Evolutionary conservation across 2,797 vertebrate species (phyloP).

Genomic region (Lithobates pipiens): DNA sequence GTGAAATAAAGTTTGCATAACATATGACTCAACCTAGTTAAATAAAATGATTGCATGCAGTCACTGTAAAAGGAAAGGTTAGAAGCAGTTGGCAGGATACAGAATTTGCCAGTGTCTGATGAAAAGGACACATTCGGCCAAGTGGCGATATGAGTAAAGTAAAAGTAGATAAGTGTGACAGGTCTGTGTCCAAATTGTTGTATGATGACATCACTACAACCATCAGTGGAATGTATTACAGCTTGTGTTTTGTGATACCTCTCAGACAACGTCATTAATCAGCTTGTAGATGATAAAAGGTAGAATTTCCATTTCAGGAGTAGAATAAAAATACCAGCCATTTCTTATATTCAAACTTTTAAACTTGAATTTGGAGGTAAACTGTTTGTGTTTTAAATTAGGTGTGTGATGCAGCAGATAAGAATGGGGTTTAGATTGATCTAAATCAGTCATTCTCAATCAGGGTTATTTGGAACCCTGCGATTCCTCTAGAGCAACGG

Average conservation of each 20-base stretch:
- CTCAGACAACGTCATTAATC: not conserved
- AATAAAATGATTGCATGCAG: slow-evolving; percentile 4
- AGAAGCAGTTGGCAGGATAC: not conserved
- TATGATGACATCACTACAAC: slow-evolving; percentile 27
- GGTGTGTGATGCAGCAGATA: not conserved
- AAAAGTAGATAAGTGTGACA: slow-evolving; percentile 28
- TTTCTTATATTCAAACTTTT: not conserved
- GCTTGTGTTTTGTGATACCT: not conserved
- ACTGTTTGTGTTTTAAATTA: not conserved
- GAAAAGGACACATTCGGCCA: slow-evolving; percentile 16
- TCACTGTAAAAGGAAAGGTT: slow-evolving; percentile 34
- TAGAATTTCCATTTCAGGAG: not conserved
- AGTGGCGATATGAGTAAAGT: slow-evolving; percentile 30
- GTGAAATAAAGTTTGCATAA: slow-evolving; percentile 1
- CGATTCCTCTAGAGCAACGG: too few relatives aligned
- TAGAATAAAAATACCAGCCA: not conserved
- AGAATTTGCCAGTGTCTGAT: slow-evolving; percentile 31
- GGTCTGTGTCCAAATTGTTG: slow-evolving; percentile 29
- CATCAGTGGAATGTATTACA: slow-evolving; percentile 23
- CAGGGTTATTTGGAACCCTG: too few relatives aligned
- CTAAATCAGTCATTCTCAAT: too few relatives aligned
- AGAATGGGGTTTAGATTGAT: not conserved
- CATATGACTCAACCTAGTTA: not conserved
- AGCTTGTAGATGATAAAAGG: not conserved
- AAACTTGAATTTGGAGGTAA: not conserved